phyloP scores from a whole-genome alignment of 2,888 invertebrate species.

The Seira musarum region DNA sequence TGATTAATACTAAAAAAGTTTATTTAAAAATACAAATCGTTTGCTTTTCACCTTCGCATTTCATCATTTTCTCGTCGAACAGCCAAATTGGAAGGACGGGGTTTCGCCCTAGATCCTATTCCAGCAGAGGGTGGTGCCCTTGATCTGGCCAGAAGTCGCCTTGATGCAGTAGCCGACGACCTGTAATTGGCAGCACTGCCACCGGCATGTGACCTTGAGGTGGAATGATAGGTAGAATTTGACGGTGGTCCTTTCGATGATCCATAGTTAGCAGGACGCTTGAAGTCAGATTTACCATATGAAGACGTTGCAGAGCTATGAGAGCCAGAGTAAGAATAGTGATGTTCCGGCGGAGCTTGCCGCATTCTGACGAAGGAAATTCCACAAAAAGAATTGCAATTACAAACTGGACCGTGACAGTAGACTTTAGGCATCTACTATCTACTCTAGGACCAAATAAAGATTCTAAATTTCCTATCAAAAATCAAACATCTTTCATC shows the following conservation, averaged over 20 bases:
- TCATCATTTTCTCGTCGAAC: constrained; percentile 32
- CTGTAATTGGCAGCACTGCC: neutral
- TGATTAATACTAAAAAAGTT: neutral
- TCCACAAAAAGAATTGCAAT: no score
- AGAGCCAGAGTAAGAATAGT: constrained; percentile 53
- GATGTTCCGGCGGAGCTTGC: constrained; percentile 69
- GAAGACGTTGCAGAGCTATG: constrained; percentile 44
- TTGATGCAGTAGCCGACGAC: constrained; percentile 41
- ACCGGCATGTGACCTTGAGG: constrained; percentile 20
- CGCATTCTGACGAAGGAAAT: no score
- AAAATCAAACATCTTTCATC: no score
- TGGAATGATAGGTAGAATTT: constrained; percentile 40
- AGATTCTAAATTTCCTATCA: no score
- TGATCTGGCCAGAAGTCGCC: constrained; percentile 59
- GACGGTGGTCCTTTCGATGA: constrained; percentile 31
- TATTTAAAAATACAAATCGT: neutral
- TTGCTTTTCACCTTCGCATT: constrained; percentile 36
- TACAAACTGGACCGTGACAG: no score
- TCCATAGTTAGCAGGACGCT: constrained; percentile 30
- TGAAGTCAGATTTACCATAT: constrained; percentile 44
- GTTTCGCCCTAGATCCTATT: constrained; percentile 20
- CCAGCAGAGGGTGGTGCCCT: constrained; percentile 52
- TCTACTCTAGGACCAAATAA: no score
- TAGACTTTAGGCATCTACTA: no score
- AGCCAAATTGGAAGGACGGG: constrained; percentile 11